Base-by-base conservation (phyloP, 2,113 vertebrate species). In the Pollachius pollachius region DNA sequence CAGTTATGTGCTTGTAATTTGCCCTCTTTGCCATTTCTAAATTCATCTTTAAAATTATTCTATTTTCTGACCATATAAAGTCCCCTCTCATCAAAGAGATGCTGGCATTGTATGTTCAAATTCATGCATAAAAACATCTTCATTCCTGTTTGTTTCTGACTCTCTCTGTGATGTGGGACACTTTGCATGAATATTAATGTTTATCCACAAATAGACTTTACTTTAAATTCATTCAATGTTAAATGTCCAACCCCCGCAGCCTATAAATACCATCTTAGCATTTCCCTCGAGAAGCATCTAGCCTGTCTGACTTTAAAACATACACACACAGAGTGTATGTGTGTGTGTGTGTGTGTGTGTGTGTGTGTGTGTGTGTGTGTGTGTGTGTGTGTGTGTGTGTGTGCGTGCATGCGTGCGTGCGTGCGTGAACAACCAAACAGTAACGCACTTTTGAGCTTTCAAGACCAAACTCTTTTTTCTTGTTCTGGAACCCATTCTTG, bases 181-280 rank as follows among this genome's bases (percentile, higher is more conserved):
- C 80, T 76, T 73, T 78, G 61, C 76, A 88, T 85, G 80, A 81
- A 86, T 82, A 88, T 85, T 79, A 88, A 85, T 79, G 82, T 74
- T 3, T 78, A 79, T 67, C 86, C 78, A 81, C 82, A 84, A 86
- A 86, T 82, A 82, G 83, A 71, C 82, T 81, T 86, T 68, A 73
- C 77, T 86, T 85, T 71, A 84, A 82, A 74, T 84, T 86, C 64
- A 84, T 71, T 81, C 74, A 73, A 84, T 82, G 70, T 88, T 86
- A 82, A 79, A 84, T 81, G 79, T 76, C 56, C 30, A 71, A 68
- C 76, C 79, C 69, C 65, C 18, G 4, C 58, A 63, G 71, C 64
- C 62, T 16, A 74, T 62, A 77, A 79, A 76, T 83, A 75, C 84
- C 82, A 86, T 88, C 71, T 77, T 70, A 41, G 2, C 71, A 71